phyloP scores from a whole-genome alignment of 2,888 invertebrate species.

The Oxytorus armatus region DNA sequence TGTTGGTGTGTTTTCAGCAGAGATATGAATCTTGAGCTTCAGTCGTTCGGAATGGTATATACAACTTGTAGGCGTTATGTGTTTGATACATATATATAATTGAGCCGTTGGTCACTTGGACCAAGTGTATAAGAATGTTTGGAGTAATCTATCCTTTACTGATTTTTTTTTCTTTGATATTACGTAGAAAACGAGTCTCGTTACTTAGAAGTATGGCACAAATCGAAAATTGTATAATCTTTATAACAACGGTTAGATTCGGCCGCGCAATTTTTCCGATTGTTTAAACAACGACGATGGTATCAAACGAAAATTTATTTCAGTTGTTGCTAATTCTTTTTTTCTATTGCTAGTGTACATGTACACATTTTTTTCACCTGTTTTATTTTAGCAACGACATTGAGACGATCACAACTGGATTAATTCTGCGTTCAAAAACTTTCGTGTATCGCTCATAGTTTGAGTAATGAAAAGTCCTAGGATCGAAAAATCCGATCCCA shows the following conservation, averaged over 20 bases:
- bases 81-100: no score
- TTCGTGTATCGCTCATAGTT: conserved; percentile 23
- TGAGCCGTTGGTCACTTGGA: neutral
- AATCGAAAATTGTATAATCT: conserved; percentile 2
- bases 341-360: neutral
- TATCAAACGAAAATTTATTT: conserved; percentile 39
- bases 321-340: conserved; percentile 24
- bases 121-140: neutral
- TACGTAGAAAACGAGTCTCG: conserved; percentile 10
- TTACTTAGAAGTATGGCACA: conserved; percentile 14
- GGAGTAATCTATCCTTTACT: neutral
- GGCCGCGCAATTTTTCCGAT: conserved; percentile 15
- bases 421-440: conserved; percentile 14
- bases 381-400: neutral
- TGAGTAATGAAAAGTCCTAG: conserved; percentile 28
- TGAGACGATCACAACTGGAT: conserved; percentile 14
- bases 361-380: neutral
- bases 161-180: neutral
- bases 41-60: no score
- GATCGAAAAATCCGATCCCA: conserved; percentile 14
- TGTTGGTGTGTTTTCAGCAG: no score
- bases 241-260: conserved; percentile 41
- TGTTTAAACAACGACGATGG: conserved; percentile 29
- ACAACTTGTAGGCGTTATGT: no score
- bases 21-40: no score